Evolutionary conservation across 2,888 invertebrate genomes (phyloP).

Genomic region (Cheilosia scutellata): DNA sequence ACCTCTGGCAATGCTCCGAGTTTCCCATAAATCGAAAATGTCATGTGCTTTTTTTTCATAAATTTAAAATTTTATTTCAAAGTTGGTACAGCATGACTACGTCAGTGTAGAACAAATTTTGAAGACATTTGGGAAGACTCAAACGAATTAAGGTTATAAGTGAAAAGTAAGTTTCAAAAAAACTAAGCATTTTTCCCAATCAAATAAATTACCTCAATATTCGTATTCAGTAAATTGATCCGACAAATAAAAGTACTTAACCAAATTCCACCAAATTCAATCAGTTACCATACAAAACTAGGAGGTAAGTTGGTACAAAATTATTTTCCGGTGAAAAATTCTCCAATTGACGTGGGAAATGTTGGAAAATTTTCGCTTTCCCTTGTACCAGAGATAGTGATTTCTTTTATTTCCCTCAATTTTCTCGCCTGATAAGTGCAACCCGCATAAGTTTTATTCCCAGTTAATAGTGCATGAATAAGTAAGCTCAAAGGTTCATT

Average conservation of each 20-base stretch:
- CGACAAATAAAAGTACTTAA: not conserved
- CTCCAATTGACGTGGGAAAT: constrained; percentile 43
- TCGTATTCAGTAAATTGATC: not conserved
- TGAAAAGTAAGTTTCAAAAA: not conserved
- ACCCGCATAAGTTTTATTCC: constrained; percentile 17
- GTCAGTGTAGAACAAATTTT: constrained; percentile 35
- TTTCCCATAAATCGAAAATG: constrained; percentile 22
- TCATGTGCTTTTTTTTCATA: constrained; percentile 18
- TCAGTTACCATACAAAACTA: constrained; percentile 7
- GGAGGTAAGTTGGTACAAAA: constrained; percentile 28
- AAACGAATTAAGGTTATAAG: constrained; percentile 1
- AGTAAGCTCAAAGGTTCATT: constrained; percentile 1
- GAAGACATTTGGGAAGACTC: not conserved
- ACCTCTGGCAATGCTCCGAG: constrained; percentile 2
- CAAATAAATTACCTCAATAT: not conserved
- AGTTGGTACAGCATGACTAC: constrained; percentile 41
- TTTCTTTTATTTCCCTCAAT: constrained; percentile 7
- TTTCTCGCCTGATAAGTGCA: constrained; percentile 4
- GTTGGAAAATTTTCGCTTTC: constrained; percentile 46
- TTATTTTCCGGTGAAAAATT: constrained; percentile 27
- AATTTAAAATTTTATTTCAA: constrained; percentile 1
- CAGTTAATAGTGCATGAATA: not conserved
- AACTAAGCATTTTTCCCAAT: constrained; percentile 10
- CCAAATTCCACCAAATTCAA: not conserved
- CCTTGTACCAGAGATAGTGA: not conserved